Evolutionary conservation across 2,888 invertebrate species (phyloP).

Genomic region (Rhogogaster chlorosoma): DNA sequence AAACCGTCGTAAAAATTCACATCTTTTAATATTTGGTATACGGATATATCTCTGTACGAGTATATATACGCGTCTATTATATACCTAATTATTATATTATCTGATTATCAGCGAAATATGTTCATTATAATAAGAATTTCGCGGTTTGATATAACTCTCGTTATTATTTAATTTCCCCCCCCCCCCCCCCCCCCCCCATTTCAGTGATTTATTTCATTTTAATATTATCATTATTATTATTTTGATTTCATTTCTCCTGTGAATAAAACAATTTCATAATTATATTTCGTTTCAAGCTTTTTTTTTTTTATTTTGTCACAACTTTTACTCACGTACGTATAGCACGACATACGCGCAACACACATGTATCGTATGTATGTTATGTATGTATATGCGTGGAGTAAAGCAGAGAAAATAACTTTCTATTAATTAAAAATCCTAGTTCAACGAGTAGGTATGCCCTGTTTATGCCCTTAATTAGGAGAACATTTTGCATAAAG

Average conservation of each 20-base stretch:
- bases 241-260: not conserved
- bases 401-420: constrained; percentile 23
- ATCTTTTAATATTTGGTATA: not conserved
- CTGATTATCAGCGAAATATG: not conserved
- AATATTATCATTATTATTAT: not conserved
- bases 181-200: too few relatives aligned
- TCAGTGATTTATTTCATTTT: not conserved
- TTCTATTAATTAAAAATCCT: constrained; percentile 4
- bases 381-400: not conserved
- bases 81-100: not conserved
- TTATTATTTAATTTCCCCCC: not conserved
- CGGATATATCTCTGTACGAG: not conserved
- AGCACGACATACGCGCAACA: too few relatives aligned
- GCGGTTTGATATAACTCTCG: not conserved
- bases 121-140: not conserved
- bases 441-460: not conserved
- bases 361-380: too few relatives aligned
- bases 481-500: constrained; percentile 23
- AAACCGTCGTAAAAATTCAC: not conserved
- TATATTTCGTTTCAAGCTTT: not conserved
- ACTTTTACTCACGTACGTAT: not conserved
- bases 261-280: not conserved
- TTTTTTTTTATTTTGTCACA: not conserved
- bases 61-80: not conserved
- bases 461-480: constrained; percentile 30